These are phyloP conservation scores for Spodoptera litura DNA, from an alignment of 1,140 invertebrate genomes.

Conservation along the genomic window DNA sequence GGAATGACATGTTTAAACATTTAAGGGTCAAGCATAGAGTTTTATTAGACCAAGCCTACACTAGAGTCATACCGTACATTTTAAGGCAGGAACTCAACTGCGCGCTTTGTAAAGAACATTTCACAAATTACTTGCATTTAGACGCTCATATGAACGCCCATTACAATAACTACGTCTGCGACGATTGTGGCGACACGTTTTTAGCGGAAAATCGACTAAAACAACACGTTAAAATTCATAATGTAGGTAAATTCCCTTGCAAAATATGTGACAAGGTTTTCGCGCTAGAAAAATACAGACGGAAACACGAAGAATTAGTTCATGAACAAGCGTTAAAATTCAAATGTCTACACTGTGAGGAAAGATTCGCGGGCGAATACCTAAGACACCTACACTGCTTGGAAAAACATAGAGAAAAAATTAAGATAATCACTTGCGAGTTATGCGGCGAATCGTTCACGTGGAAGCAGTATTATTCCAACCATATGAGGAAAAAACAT, in stretches of 20 bases:
- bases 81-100: slow-evolving; percentile 60
- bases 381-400: slow-evolving; percentile 63
- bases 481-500: slow-evolving; percentile 68
- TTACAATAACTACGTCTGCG: slow-evolving; percentile 74
- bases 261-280: slow-evolving; percentile 69
- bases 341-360: slow-evolving; percentile 67
- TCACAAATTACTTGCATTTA: slow-evolving; percentile 63
- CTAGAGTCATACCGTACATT: slow-evolving; percentile 67
- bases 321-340: slow-evolving; percentile 58
- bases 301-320: slow-evolving; percentile 62
- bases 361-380: slow-evolving; percentile 57
- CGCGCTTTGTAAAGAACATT: slow-evolving; percentile 62
- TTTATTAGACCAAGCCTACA: slow-evolving; percentile 65
- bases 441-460: slow-evolving; percentile 65
- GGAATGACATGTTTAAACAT: slow-evolving; percentile 74
- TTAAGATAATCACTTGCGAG: slow-evolving; percentile 68
- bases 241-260: slow-evolving; percentile 62
- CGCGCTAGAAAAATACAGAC: slow-evolving; percentile 62
- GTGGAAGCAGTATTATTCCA: slow-evolving; percentile 65
- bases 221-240: slow-evolving; percentile 68
- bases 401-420: slow-evolving; percentile 62
- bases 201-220: slow-evolving; percentile 61
- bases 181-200: slow-evolving; percentile 73
- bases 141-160: slow-evolving; percentile 78
- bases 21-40: slow-evolving; percentile 62